These are phyloP conservation scores for Glaucidium brasilianum DNA, from an alignment of 2,113 vertebrate genomes.

Conservation along the genomic window DNA sequence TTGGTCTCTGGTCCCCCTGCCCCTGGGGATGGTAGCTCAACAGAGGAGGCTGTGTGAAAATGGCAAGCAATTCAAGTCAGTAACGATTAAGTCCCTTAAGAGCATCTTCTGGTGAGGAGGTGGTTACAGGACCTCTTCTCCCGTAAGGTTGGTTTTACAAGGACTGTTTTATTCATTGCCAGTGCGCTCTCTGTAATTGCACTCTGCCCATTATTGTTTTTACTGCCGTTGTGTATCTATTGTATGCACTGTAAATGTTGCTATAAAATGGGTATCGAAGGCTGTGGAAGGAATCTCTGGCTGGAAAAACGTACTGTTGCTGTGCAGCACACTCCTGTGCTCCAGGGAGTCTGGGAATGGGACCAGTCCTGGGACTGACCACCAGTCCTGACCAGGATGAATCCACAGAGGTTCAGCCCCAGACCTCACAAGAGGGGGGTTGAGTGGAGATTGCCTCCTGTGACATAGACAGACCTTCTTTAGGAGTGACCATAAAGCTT, in stretches of 20 bases:
- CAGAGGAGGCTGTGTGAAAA: background rate
- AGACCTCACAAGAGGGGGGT: background rate
- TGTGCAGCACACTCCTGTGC: background rate
- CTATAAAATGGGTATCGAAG: background rate
- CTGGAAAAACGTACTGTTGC: rapidly evolving
- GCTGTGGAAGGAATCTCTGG: background rate
- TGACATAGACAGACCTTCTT: background rate
- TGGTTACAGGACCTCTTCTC: background rate
- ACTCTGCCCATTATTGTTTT: background rate
- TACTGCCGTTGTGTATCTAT: background rate
- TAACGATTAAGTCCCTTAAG: background rate
- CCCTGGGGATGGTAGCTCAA: background rate
- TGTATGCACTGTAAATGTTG: background rate
- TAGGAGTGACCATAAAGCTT: background rate
- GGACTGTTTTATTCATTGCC: background rate
- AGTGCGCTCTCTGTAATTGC: background rate
- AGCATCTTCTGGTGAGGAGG: background rate
- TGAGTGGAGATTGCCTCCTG: background rate
- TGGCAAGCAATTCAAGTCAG: background rate
- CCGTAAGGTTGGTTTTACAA: background rate
- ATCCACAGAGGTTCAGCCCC: background rate
- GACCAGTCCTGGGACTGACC: background rate
- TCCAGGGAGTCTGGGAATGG: background rate
- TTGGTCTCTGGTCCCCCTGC: background rate
- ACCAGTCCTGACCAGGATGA: background rate